Base-by-base conservation (phyloP, 2,113 vertebrate genomes). In the Ochotona curzoniae region DNA sequence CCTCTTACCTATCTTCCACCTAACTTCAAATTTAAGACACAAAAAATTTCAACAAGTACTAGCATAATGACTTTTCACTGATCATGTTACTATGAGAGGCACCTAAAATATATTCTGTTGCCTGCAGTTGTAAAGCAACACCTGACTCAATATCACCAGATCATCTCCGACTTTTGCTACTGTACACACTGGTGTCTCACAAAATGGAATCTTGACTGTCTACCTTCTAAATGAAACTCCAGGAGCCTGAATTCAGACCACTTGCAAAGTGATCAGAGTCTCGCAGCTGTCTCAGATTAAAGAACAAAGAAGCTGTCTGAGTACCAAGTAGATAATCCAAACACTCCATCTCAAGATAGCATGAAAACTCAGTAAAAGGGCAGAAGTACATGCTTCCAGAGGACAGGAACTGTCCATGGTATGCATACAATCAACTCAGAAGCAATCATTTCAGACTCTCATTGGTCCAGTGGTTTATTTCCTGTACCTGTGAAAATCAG, bases 251-350 rank as follows among this genome's bases (percentile, higher is more conserved):
- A 44, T 44, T 44, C 38, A 83, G 75, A 76, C 75, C 7, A 75
- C 28, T 93, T 86, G 51, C 26, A 66, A 78, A 93, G 63, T 76
- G 60, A 83, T 71, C 21, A 83, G 3, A 64, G 60, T 82, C 87
- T 82, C 44, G 54, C 75, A 93, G 70, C 32, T 70, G 44, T 44
- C 67, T 90, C 69, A 81, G 81, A 86, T 90, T 69, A 85, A 81
- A 75, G 51, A 93, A 90, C n/a, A 69, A 76, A 87, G 76, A 95
- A 90, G 49, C 75, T 87, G 90, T 28, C 60, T 89, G 44, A 92
- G 44, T 75, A 89, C 35, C 35, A 89, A 80, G 30, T 7, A 11
- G 49, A 73, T 61, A 51, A 95, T 44, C 83, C 81, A 81, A 92
- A 92, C 26, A 61, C 47, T 44, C 60, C 74, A 74, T 51, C 26